Base-by-base conservation (phyloP, 2,888 invertebrate species). In the Clistopyga incitator region DNA sequence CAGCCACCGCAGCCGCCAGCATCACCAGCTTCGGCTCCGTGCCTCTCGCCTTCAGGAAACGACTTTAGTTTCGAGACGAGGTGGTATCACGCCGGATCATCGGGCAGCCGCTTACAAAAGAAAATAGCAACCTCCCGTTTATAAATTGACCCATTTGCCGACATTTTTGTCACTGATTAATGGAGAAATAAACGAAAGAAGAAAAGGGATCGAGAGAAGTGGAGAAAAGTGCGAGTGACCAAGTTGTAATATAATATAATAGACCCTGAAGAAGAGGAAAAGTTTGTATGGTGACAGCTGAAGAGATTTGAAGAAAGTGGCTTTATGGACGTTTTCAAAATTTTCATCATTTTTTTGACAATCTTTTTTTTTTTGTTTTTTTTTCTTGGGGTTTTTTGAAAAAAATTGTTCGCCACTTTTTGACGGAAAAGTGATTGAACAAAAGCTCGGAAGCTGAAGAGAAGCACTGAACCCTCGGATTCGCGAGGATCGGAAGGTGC, bases 21-120 rank as follows among this genome's bases (percentile, higher is more conserved):
- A 72, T 29, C 78, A 82, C 68, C 78, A 75, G 71, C 71, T 50
- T 50, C 83, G 68, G 83, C 80, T 72, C 77, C 80, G 83, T 72
- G 68, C 77, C 76, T 83, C 83, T 72, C 80, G 83, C 80, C 83
- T 77, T 80, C 83, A 80, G 80, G 76, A 83, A 83, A 77, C 83
- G 83, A 80, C 83, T 83, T 83, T 83, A 83, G 83, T 83, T 83
- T 83, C 83, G 83, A 83, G 77, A 83, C 83, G 80, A 80, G 77
- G 76, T 70, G 83, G 72, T 83, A 83, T 83, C 83, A 83, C 79
- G 83, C 72, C 83, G 83, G 72, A 80, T 83, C 83, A 83, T 80
- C 78, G 72, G 67, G 0, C 67, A 47, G 67, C 67, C 23, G 47
- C 6, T 18, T 10, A 11, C 64, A n/a, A 38, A 11, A 64, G 4